Conservation (phyloP, 2,888 invertebrate genomes). For the Drosophila mayaguana region DNA sequence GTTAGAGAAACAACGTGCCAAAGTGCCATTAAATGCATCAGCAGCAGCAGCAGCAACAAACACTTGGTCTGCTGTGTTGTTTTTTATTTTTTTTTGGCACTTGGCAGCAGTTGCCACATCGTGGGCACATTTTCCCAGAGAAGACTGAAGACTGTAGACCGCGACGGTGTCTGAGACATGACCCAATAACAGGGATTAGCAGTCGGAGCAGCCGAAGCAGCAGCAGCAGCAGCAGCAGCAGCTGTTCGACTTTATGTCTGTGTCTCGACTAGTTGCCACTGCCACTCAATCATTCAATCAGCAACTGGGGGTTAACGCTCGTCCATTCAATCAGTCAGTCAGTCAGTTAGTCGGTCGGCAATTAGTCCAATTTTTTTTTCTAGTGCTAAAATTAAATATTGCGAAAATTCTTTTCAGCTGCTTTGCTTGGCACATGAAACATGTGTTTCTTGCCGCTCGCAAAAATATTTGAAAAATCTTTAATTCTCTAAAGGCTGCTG, state of each 20-base stretch:
- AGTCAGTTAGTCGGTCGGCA: slow-evolving; percentile 55
- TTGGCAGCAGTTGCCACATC: slow-evolving; percentile 73
- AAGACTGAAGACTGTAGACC: slow-evolving; percentile 35
- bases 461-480: slow-evolving; percentile 74
- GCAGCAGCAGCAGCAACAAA: slow-evolving; percentile 32
- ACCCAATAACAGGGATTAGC: slow-evolving; percentile 80
- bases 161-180: slow-evolving; percentile 57
- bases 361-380: slow-evolving; percentile 77
- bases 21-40: slow-evolving; percentile 73
- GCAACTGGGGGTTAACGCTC: slow-evolving; percentile 46
- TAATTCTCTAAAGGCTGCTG: slow-evolving; percentile 64
- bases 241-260: slow-evolving; percentile 44
- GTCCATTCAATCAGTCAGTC: slow-evolving; percentile 43
- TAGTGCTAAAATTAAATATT: slow-evolving; percentile 79
- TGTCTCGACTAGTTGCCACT: slow-evolving; percentile 61
- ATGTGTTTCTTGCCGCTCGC: slow-evolving; percentile 59
- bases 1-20: slow-evolving; percentile 55
- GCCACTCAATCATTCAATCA: slow-evolving; percentile 78
- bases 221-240: slow-evolving; percentile 46
- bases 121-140: slow-evolving; percentile 76
- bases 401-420: slow-evolving; percentile 75
- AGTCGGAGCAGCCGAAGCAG: slow-evolving; percentile 13
- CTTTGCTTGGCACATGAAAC: slow-evolving; percentile 53
- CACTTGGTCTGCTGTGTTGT: slow-evolving; percentile 58
- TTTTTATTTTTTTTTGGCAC: slow-evolving; percentile 60